Base-by-base conservation (phyloP, 1,140 invertebrate genomes). In the Nymphalis io region DNA sequence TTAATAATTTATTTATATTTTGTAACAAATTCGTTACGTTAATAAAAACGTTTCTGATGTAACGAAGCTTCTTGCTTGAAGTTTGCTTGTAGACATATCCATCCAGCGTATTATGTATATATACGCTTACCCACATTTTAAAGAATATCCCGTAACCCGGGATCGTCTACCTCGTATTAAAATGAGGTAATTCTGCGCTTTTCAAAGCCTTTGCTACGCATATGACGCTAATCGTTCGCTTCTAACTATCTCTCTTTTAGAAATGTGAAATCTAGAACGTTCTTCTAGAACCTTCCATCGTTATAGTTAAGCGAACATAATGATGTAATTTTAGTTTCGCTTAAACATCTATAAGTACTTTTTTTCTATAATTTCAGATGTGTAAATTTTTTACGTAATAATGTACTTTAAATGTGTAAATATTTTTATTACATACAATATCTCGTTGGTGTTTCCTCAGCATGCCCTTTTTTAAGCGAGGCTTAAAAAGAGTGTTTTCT, bases 161-260 rank as follows among this genome's bases (percentile, higher is more conserved):
- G 23, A 48, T 48, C 51, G 21, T 40, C 39, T 62, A 69, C 39
- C 67, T 59, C 67, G 5, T 53, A 20, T 21, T 62, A 57, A 58
- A 69, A 51, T 38, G 51, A 40, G 27, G 48, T 62, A 69, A 69
- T 69, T 69, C 59, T 53, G 60, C 33, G 23, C 38, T 51, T 69
- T 69, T 69, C 33, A 67, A 39, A 48, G 58, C 42, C 58, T 67
- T 67, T 67, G 20, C 59, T 46, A 62, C 60, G 60, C 65, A 42
- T 23, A 42, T 23, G 27, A 4, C 58, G 20, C 57, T 67, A 60
- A 67, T 39, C 42, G 65, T 67, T 60, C 65, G 57, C 21, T 60
- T 23, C 42, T 58, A 60, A 67, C 58, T 60, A 59, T 59, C 15
- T 46, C 63, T 33, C 46, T 67, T 67, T 60, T 33, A 60, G 18